Base-by-base conservation (phyloP, 1,140 invertebrate species). In the Pogonus chalceus region DNA sequence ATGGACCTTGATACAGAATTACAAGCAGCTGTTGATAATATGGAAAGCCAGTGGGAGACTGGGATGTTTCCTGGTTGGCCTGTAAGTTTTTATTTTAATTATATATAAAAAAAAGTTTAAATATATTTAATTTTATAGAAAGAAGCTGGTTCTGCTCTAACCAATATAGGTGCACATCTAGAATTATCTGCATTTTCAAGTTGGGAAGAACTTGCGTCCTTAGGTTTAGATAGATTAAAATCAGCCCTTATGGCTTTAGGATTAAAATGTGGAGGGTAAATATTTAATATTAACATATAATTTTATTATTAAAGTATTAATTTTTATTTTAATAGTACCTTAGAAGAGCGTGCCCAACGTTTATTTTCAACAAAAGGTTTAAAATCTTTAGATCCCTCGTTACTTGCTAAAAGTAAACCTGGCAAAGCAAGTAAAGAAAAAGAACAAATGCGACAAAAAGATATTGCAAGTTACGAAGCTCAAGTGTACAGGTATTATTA, bases 181-280 rank as follows among this genome's bases (percentile, higher is more conserved):
- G 96, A 99, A 73, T 72, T 99, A 0, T 95, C 92, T 9, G 92
- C 92, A 0, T 99, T 98, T 71, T 91, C 88, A 0, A 95, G 91
- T n/a, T 92, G 89, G 85, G 94, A 98, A 73, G 96, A 99, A 73
- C 72, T 98, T 54, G 93, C 93, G 1, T 96, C 94, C 4, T 74
- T 99, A 3, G 97, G 96, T 35, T 71, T 98, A 57, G 96, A 99
- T 77, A 83, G 96, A 68, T 77, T 99, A 1, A 99, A 99, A 70
- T 96, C 92, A 14, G 97, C 95, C 9, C 72, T 99, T 1, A 88
- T 98, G 82, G 96, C 96, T 2, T 71, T 99, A n/a, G 92, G 92
- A 0, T 75, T 99, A 0, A 99, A 99, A 72, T 99, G 97, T 77
- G 97, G 97, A 54, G 97, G 96, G 82, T 82, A 72, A 69, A 65